Conservation (phyloP, 2,797 vertebrate species). For the Typhlichthys subterraneus region DNA sequence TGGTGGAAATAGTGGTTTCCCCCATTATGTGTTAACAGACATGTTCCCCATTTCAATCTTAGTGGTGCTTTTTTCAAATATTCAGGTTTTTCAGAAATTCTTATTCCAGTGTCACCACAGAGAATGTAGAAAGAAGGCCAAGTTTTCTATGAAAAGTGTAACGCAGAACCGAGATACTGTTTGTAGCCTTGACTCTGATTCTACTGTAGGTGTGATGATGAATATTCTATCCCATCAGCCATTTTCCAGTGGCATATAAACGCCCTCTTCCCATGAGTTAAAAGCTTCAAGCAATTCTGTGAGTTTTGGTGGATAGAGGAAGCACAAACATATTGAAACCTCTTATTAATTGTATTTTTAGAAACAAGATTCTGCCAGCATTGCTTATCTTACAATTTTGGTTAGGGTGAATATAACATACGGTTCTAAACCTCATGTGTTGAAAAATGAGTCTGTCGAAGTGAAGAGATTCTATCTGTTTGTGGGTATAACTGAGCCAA, state of each 20-base stretch:
- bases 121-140: conserved; percentile 16
- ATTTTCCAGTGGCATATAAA: conserved; percentile 63
- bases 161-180: conserved; percentile 14
- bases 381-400: conserved; percentile 53
- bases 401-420: conserved; percentile 49
- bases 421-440: conserved; percentile 35
- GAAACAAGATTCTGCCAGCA: conserved; percentile 52
- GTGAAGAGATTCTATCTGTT: conserved; percentile 39
- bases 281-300: conserved; percentile 39
- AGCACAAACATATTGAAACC: conserved; percentile 52
- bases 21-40: conserved; percentile 26
- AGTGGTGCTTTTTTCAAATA: conserved; percentile 38
- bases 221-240: conserved; percentile 49
- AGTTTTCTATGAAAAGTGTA: conserved; percentile 20
- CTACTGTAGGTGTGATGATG: conserved; percentile 13
- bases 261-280: conserved; percentile 33
- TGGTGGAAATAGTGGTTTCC: conserved; percentile 18
- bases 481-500: conserved; percentile 44
- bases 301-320: conserved; percentile 41
- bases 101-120: conserved; percentile 21
- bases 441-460: conserved; percentile 45
- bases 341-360: conserved; percentile 71
- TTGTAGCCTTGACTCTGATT: conserved; percentile 16
- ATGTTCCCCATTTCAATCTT: conserved; percentile 40
- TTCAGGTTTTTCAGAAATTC: conserved; percentile 33